Conservation (phyloP, 2,888 invertebrate genomes). For the Lysandra coridon region DNA sequence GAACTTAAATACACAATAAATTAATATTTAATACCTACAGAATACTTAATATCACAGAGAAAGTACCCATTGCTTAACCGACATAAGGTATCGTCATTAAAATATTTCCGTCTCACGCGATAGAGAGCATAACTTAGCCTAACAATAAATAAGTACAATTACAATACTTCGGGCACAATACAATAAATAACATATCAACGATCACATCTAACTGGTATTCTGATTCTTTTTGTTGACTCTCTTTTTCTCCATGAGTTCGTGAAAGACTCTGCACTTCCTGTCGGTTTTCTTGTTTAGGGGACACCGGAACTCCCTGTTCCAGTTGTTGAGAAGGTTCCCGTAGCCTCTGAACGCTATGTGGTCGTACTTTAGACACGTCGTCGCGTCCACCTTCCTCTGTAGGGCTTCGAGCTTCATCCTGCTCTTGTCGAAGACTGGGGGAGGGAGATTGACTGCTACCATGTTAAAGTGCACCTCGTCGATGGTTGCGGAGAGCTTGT, state of each 20-base stretch:
- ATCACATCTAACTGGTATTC: constrained; percentile 29
- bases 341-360: constrained; percentile 82
- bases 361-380: constrained; percentile 80
- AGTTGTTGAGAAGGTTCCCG: constrained; percentile 80
- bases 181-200: constrained; percentile 43
- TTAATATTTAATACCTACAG: constrained; percentile 72
- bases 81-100: constrained; percentile 72
- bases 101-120: constrained; percentile 53
- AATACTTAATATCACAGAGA: constrained; percentile 81
- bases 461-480: constrained; percentile 74
- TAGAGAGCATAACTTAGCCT: constrained; percentile 48
- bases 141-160: constrained; percentile 51
- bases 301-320: constrained; percentile 76
- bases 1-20: constrained; percentile 75
- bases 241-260: constrained; percentile 58
- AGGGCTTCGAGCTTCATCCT: constrained; percentile 62
- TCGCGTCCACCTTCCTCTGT: constrained; percentile 69
- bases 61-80: constrained; percentile 79
- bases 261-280: constrained; percentile 53
- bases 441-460: constrained; percentile 57
- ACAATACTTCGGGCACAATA: constrained; percentile 38
- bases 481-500: constrained; percentile 79
- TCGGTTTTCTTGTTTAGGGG: constrained; percentile 56
- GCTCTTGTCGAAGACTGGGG: constrained; percentile 59
- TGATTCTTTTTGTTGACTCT: constrained; percentile 46